Base-by-base conservation (phyloP, 2,888 invertebrate species). In the Xestoiulus laeticollis region DNA sequence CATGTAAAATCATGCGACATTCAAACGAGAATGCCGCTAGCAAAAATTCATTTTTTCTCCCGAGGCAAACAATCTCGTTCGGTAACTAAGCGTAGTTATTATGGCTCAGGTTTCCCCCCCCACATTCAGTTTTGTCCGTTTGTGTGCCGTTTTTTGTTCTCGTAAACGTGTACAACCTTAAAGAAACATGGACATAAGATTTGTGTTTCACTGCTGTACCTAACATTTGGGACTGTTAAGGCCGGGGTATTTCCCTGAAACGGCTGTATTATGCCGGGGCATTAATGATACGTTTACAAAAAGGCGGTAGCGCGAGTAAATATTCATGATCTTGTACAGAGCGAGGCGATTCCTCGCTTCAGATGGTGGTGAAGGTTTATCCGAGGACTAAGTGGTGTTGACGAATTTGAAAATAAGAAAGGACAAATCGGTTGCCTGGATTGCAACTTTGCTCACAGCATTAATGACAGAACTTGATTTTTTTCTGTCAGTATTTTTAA, bases 171-270 rank as follows among this genome's bases (percentile, higher is more conserved):
- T 22, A 68, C 68, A 68, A 22, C n/a, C 68, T 68, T n/a, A 22
- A 68, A 22, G 68, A 68, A 68, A 68, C 68, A 68, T 68, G 26
- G 19, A 59, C 59, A n/a, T n/a, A 0, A 10, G 22, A 8, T 68
- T 68, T 59, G 19, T 68, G 68, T 68, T 68, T 68, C 68, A 48
- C 68, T 26, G 8, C 22, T 68, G 68, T 68, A 68, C 68, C 68
- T 68, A 68, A 68, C 68, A 68, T 68, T 68, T 68, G 68, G 68
- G 68, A 68, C 68, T 68, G 68, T n/a, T 68, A 68, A 68, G 68
- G 26, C 68, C 22, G 5, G 59, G 59, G 59, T 19, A 22, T 22
- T n/a, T 68, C 22, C 22, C 8, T 4, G 22, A 22, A 22, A 26
- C 8, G 68, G 68, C 68, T 22, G 22, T 68, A 48, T 22, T 68